Evolutionary conservation across 2,888 invertebrate genomes (phyloP), one percentile per base, ranked within the genome.

Genomic region (Cataglyphis altisquamis): DNA sequence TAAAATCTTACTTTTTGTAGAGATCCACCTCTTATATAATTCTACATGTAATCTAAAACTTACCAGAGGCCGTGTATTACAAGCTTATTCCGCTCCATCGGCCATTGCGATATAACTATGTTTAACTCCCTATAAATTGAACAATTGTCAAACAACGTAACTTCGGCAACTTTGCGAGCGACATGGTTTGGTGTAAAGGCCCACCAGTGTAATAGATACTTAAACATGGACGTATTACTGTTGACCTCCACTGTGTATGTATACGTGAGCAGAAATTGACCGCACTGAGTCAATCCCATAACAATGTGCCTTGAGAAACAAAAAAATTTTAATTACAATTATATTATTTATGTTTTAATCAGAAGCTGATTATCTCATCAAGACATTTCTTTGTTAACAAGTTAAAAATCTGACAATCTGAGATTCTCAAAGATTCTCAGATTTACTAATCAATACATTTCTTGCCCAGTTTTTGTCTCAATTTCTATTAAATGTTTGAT

Each of bases 271-370:
- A 99, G 96, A 95, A 97, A 99, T 95, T 98, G 98, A 18, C 99
- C 98, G 94, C 98, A 98, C 91, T 98, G 97, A n/a, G 98, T 98
- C 93, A 99, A 97, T 9, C 99, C 99, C 97, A 99, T 98, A 94
- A 98, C 98, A 88, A 98, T 97, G 94, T 99, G 98, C 89, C 98
- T 98, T 91, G 29, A 95, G 91, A 82, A 84, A 82, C 55, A 66
- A 84, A 45, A 82, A 45, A 45, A 25, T 25, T 36, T 62, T 41
- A 29, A 62, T 68, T 55, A 83, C 21, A 64, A 52, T 83, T 45
- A 60, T 74, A 60, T 6, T 10, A 21, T 39, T 67, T 41, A n/a
- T 41, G 15, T 3, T 8, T 18, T 52, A n/a, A 63, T 12, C 45
- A 29, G 1, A 41, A 32, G 39, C 25, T 15, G 5, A 68, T 1